Percentiles rank a stretch among this genome's conserved stretches.
These are phyloP conservation scores for Bombus pascuorum DNA, from an alignment of 1,140 invertebrate genomes.

Conservation along the genomic window DNA sequence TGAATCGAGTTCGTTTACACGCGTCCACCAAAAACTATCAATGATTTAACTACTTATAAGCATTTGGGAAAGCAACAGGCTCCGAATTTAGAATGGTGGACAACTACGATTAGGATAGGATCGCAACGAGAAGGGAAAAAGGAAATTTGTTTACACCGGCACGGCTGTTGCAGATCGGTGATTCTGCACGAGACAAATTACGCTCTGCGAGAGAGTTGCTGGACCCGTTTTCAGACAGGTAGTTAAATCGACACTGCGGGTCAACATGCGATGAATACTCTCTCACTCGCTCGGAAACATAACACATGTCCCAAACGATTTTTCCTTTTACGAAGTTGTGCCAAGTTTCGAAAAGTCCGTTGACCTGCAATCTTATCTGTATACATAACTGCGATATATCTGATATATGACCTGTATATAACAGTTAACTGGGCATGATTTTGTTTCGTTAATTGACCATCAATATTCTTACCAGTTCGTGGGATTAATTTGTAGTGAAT, in stretches of 20 bases:
- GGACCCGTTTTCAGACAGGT: constrained; percentile 44
- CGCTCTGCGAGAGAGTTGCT: constrained; percentile 18
- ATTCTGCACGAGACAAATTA: constrained; percentile 34
- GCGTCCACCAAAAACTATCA: constrained; percentile 1
- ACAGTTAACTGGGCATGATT: too few relatives aligned
- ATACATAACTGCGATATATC: not conserved
- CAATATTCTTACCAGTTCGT: too few relatives aligned
- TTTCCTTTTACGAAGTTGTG: constrained; percentile 5
- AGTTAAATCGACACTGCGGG: constrained; percentile 17
- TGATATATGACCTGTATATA: not conserved
- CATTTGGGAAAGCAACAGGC: not conserved
- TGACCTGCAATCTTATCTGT: not conserved
- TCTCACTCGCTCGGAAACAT: not conserved
- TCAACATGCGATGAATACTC: not conserved
- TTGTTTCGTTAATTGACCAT: too few relatives aligned
- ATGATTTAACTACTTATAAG: constrained; percentile 16
- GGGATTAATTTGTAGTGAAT: too few relatives aligned
- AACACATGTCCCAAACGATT: not conserved
- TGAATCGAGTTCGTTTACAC: not conserved
- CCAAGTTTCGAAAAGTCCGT: constrained; percentile 35
- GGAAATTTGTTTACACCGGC: constrained; percentile 7
- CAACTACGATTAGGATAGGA: not conserved
- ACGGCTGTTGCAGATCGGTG: not conserved
- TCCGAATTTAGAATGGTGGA: constrained; percentile 1
- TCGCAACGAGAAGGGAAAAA: not conserved